Evolutionary conservation across 2,888 invertebrate genomes (phyloP), one percentile per base, ranked within the genome.

Genomic region (Elmis aenea): DNA sequence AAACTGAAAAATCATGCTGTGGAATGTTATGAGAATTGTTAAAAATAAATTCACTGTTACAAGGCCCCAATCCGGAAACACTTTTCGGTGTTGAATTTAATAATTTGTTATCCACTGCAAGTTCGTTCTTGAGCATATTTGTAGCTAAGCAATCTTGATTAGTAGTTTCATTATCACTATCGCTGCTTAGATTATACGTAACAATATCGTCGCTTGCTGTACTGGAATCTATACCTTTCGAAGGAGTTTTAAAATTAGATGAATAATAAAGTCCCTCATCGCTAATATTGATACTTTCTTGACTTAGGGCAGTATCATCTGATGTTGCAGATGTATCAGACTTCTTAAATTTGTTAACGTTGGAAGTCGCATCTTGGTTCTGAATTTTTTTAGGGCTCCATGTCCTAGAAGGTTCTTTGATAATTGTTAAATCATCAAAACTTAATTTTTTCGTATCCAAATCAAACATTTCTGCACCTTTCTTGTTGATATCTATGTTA

Each of bases 201-300:
- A 27, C 12, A 14, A n/a, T 29, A 18, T 23, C 18, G 3, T 9
- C 10, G 11, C 13, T 21, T 21, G 26, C n/a, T 22, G 30, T 24
- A 15, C 6, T 8, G n/a, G 11, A 14, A 14, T 36, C 29, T 3
- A 18, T 26, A 3, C 16, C 30, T 20, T 38, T 43, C 16, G 33
- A 36, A 10, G 50, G 43, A 14, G 42, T 58, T 54, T 71, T 66
- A 27, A 77, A 58, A 2, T 39, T 33, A 28, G 54, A 55, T 0
- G 81, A 81, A 63, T 81, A 80, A 54, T 81, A 75, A 12, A 81
- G 62, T 66, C 81, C 81, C 48, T 76, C 76, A 53, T 81, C 79
- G 24, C 72, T 73, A 39, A 75, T 64, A 41, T 64, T 57, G 22
- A 59, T 58, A 30, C 40, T 45, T 21, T 24, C 33, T 35, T 33